Conservation (phyloP, 2,797 vertebrate genomes). For the Centroberyx gerrardi region DNA sequence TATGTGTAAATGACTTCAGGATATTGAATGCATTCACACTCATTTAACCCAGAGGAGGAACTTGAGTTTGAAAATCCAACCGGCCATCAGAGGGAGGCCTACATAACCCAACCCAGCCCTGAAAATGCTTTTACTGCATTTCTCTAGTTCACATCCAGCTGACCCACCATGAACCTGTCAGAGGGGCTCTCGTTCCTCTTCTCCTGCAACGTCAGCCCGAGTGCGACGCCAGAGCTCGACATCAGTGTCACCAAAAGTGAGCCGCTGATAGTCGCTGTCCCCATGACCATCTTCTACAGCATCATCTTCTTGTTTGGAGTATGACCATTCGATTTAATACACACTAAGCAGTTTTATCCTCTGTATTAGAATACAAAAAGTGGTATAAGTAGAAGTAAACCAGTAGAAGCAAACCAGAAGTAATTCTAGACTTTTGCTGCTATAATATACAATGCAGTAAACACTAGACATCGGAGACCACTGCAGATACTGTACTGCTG, state of each 20-base stretch:
- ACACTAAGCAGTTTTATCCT: background rate
- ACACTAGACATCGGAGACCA: background rate
- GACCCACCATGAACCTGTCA: conserved; percentile 71
- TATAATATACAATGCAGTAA: background rate
- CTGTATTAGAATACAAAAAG: background rate
- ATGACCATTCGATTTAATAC: conserved; percentile 23
- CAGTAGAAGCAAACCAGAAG: background rate
- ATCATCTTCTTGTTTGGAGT: conserved; percentile 85
- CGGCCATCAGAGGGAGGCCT: too few species aligned
- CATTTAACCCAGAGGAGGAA: too few species aligned
- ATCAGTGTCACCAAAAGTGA: conserved; percentile 83
- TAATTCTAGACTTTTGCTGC: background rate
- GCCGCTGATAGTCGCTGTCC: conserved; percentile 79
- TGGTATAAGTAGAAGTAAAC: background rate
- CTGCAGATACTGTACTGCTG: background rate
- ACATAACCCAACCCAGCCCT: background rate
- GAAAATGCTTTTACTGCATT: background rate
- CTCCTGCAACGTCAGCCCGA: conserved; percentile 79
- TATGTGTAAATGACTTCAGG: too few species aligned
- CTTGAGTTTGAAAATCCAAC: too few species aligned
- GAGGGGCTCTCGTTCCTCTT: conserved; percentile 62
- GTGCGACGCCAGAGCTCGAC: conserved; percentile 75
- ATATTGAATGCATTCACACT: too few species aligned
- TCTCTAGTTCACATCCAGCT: conserved; percentile 9
- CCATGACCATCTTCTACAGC: conserved; percentile 86